Evolutionary conservation across 2,113 vertebrate species (phyloP).

Genomic region (Vanacampus margaritifer): DNA sequence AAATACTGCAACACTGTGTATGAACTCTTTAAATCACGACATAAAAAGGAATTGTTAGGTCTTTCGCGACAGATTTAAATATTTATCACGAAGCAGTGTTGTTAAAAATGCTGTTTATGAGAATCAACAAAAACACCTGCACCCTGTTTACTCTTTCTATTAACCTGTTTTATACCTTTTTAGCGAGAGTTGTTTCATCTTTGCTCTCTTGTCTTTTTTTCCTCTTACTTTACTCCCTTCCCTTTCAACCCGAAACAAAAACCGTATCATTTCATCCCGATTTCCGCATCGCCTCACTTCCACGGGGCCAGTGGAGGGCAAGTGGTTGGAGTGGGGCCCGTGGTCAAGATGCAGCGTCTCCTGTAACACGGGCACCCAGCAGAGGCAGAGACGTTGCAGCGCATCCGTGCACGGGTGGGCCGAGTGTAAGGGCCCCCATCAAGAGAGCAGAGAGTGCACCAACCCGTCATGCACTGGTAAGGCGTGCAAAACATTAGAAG

Average conservation of each 20-base stretch:
- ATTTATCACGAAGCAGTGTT: conserved; percentile 26
- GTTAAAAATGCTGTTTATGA: conserved; percentile 29
- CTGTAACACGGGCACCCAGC: conserved; percentile 86
- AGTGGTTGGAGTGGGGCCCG: conserved; percentile 94
- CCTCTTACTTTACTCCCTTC: neutral
- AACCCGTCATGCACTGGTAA: conserved; percentile 86
- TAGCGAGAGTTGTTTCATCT: conserved; percentile 6
- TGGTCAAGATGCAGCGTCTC: conserved; percentile 91
- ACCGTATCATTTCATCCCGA: neutral
- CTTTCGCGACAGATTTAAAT: conserved; percentile 29
- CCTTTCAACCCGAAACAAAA: neutral
- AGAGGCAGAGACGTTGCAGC: conserved; percentile 88
- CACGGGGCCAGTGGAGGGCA: conserved; percentile 85
- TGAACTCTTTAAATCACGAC: conserved; percentile 40
- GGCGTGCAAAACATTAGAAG: conserved; percentile 34
- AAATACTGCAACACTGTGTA: conserved; percentile 22
- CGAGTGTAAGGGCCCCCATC: conserved; percentile 85
- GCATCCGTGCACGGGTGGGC: conserved; percentile 87
- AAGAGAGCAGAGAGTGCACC: conserved; percentile 85
- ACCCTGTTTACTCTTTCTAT: conserved; percentile 13
- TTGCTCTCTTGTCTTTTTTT: conserved; percentile 12
- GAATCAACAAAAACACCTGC: conserved; percentile 16
- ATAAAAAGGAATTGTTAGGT: conserved; percentile 34
- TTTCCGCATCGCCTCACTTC: neutral
- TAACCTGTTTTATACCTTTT: conserved; percentile 1